A percentile compares a stretch with the other conserved stretches of the same genome.
phyloP scores from a whole-genome alignment of 37 sponge, comb jelly and placozoan species.

The Crambe crambe region DNA sequence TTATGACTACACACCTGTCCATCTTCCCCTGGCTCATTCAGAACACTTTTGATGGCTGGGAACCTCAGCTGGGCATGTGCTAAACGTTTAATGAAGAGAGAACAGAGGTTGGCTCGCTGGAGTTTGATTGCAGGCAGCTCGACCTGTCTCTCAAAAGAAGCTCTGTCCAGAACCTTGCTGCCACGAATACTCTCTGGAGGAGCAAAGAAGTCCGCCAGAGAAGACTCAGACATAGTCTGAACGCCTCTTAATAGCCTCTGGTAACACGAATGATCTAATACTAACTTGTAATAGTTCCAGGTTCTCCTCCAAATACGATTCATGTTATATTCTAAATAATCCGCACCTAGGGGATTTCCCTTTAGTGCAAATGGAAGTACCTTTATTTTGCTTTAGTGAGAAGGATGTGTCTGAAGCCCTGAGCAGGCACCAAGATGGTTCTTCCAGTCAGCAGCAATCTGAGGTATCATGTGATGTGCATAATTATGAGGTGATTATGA shows the following conservation, averaged over 20 bases:
- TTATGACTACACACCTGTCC: background rate
- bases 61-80: slow-evolving; percentile 27
- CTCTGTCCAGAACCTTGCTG: slow-evolving; percentile 63
- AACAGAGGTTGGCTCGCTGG: slow-evolving; percentile 25
- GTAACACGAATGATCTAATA: too few relatives aligned
- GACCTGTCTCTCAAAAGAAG: slow-evolving; percentile 45
- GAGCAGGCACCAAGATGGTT: background rate
- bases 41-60: slow-evolving; percentile 42
- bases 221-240: background rate
- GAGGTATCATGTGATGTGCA: background rate
- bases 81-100: slow-evolving; percentile 31
- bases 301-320: too few relatives aligned
- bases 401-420: slow-evolving; percentile 20
- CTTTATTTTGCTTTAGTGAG: background rate
- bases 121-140: slow-evolving; percentile 64
- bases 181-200: slow-evolving; percentile 81
- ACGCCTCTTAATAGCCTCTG: too few relatives aligned
- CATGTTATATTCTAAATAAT: too few relatives aligned
- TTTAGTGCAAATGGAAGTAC: background rate
- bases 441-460: background rate
- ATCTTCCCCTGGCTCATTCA: background rate
- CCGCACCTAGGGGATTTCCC: slow-evolving; percentile 17
- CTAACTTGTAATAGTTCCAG: too few relatives aligned
- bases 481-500: background rate
- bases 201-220: slow-evolving; percentile 39